Percentiles rank a stretch among this genome's conserved stretches.
phyloP scores from a whole-genome alignment of 2,888 invertebrate genomes.

The Helobdella robusta region DNA sequence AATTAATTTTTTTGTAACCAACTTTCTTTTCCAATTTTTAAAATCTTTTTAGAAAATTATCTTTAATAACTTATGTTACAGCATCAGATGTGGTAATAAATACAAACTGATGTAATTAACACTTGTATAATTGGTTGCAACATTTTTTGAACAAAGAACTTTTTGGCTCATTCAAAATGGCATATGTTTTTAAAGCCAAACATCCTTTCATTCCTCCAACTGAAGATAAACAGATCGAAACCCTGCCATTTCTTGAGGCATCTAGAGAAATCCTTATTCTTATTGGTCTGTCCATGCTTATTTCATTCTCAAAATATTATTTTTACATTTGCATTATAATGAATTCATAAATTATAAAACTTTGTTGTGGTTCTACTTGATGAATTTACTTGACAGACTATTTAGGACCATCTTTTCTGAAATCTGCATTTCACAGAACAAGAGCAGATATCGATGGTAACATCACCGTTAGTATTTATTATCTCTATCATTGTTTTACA shows the following conservation, averaged over 20 bases:
- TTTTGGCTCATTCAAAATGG: neutral
- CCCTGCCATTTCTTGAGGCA: constrained; percentile 23
- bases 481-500: neutral
- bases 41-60: too few relatives aligned
- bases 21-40: too few relatives aligned
- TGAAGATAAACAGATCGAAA: constrained; percentile 16
- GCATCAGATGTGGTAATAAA: too few relatives aligned
- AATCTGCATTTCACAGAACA: constrained; percentile 25
- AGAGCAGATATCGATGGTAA: constrained; percentile 27
- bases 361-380: too few relatives aligned
- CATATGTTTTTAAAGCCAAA: constrained; percentile 12
- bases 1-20: too few relatives aligned
- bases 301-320: neutral
- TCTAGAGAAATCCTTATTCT: constrained; percentile 23
- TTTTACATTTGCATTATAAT: neutral
- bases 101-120: too few relatives aligned
- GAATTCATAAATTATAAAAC: neutral
- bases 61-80: too few relatives aligned
- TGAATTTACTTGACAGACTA: too few relatives aligned
- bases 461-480: constrained; percentile 20
- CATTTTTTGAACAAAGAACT: too few relatives aligned
- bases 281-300: constrained; percentile 13
- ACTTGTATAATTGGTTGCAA: too few relatives aligned
- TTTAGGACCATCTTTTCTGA: constrained; percentile 26
- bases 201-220: constrained; percentile 15